Evolutionary conservation across 2,797 vertebrate genomes (phyloP).

Genomic region (Amazona ochrocephala): DNA sequence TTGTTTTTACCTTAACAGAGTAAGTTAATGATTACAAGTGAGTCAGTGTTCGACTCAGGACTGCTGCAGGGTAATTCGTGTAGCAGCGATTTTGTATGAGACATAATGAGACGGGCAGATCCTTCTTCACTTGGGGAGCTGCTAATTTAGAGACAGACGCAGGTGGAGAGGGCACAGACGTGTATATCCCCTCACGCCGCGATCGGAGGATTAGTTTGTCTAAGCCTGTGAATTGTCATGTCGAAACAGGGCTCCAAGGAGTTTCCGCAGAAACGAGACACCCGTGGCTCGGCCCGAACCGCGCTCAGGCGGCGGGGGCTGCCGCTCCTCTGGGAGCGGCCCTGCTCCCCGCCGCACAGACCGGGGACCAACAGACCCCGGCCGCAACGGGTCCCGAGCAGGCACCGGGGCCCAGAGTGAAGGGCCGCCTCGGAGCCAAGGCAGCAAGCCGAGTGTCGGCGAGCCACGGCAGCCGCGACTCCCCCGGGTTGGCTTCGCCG

Average conservation of each 20-base stretch:
- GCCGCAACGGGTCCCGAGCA: too few species aligned
- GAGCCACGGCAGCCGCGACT: neutral
- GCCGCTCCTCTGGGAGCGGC: neutral
- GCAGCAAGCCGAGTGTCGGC: neutral
- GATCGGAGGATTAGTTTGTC: neutral
- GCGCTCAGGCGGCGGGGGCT: neutral
- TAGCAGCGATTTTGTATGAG: neutral
- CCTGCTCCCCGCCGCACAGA: neutral
- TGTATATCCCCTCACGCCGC: fast-evolving
- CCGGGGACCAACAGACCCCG: neutral
- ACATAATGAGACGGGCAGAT: neutral
- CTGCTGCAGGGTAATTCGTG: neutral
- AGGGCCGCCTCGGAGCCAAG: too few species aligned
- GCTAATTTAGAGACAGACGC: neutral
- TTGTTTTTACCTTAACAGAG: fast-evolving
- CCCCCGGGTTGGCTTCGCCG: neutral
- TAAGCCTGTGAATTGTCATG: neutral
- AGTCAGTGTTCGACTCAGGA: fast-evolving
- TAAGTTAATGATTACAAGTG: neutral
- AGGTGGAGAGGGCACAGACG: neutral
- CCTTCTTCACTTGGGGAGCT: neutral
- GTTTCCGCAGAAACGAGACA: neutral
- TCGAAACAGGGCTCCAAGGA: neutral
- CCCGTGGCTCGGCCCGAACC: neutral
- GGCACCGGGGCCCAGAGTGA: too few species aligned